Evolutionary conservation across 2,888 invertebrate species (phyloP), one percentile per base, ranked within the genome.

Genomic region (Urechis unicinctus): DNA sequence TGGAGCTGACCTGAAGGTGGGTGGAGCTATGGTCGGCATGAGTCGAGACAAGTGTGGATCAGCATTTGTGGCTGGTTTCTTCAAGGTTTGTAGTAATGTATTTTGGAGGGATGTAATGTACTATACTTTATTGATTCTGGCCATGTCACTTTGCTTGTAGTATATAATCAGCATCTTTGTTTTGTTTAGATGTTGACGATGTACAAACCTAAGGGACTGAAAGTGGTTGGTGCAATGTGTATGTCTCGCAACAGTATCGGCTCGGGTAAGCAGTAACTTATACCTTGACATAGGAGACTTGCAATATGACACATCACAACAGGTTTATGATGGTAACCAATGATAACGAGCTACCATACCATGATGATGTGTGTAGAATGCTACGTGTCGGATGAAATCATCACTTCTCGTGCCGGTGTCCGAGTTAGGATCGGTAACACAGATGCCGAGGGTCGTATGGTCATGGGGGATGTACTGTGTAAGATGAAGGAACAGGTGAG

Each of bases 361-460:
- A 49, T 22, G 24, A 6, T n/a, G 22, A 45, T 45, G 9, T 45
- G 41, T 58, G 31, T 59, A 75, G 88, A 92, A 68, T 83, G 85
- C 54, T 93, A 92, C 78, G 92, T 93, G 2, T 79, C 91, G 44
- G 95, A 96, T 82, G 95, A 96, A 81, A 83, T 95, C 58, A 85
- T 94, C 62, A 86, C 85, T 5, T 85, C 89, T 4, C 83, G 93
- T 55, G 87, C 89, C 61, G 91, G 92, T 3, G 83, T 83, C n/a
- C 82, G 90, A 58, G 85, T 94, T 52, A 84, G 94, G 56, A 84
- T 96, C 49, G 89, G 89, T 54, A 95, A 96, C 80, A 95, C 95
- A 2, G 95, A 96, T 81, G 93, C 94, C 50, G 95, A 96, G 80
- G 95, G 95, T 2, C 83, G 94, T 56, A 87, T 93, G 88, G 88